These are phyloP conservation scores for Agriotes lineatus DNA, from an alignment of 2,888 invertebrate species.

Conservation along the genomic window DNA sequence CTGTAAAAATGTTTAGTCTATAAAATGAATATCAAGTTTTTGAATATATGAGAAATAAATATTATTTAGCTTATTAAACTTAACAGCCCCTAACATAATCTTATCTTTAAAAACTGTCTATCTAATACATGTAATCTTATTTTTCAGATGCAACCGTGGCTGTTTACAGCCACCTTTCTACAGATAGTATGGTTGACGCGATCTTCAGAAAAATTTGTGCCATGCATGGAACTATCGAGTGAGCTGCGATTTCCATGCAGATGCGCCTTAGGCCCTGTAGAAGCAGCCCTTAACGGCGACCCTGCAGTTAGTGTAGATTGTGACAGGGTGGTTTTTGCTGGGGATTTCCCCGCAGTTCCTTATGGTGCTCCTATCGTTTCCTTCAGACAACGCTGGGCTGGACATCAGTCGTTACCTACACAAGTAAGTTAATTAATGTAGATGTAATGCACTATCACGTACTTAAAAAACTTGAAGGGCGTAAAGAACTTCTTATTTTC, in stretches of 20 bases:
- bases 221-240: slow-evolving; percentile 82
- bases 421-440: slow-evolving; percentile 70
- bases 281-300: slow-evolving; percentile 64
- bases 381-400: slow-evolving; percentile 83
- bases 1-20: no score
- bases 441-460: no score
- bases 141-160: slow-evolving; percentile 51
- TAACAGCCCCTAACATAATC: no score
- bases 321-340: slow-evolving; percentile 84
- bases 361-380: slow-evolving; percentile 84
- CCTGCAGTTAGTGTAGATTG: slow-evolving; percentile 82
- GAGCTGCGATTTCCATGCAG: slow-evolving; percentile 83
- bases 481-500: no score
- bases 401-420: slow-evolving; percentile 84
- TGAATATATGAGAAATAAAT: no score
- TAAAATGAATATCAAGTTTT: no score
- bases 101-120: no score
- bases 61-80: no score
- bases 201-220: slow-evolving; percentile 60
- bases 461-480: no score
- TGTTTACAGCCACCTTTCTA: slow-evolving; percentile 36
- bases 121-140: background rate
- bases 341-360: slow-evolving; percentile 82
- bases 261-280: slow-evolving; percentile 68
- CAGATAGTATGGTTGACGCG: slow-evolving; percentile 26